phyloP scores from a whole-genome alignment of 1,140 invertebrate genomes.

The Conus betulinus region DNA sequence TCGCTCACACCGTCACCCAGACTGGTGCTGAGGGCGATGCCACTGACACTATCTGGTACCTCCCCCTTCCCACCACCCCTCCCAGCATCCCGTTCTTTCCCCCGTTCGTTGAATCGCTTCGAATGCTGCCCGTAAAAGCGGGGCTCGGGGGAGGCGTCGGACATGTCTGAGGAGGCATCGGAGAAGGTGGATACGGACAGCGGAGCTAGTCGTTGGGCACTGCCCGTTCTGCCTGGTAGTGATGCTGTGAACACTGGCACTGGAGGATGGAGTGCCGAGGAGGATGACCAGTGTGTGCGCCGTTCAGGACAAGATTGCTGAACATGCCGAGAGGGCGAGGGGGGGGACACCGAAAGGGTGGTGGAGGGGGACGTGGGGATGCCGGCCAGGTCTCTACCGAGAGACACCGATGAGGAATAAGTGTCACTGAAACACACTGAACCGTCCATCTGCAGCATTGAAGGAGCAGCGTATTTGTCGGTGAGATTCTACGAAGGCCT shows the following conservation, averaged over 20 bases:
- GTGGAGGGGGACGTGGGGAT: background rate
- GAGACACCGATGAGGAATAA: background rate
- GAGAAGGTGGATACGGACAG: constrained; percentile 38
- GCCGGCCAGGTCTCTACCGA: background rate
- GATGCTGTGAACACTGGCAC: background rate
- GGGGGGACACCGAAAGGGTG: background rate
- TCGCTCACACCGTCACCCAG: constrained; percentile 78
- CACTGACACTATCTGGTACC: constrained; percentile 7
- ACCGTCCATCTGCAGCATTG: constrained; percentile 39
- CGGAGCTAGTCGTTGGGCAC: background rate
- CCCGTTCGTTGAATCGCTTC: constrained; percentile 1
- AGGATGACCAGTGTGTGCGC: background rate
- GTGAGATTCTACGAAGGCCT: constrained; percentile 56
- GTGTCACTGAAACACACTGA: background rate
- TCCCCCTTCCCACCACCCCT: background rate
- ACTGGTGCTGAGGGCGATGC: constrained; percentile 27
- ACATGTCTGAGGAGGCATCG: constrained; percentile 51
- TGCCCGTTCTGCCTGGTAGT: background rate
- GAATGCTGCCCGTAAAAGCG: constrained; percentile 12
- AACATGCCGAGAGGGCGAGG: background rate
- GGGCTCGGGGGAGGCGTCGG: constrained; percentile 44
- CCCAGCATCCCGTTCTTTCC: background rate
- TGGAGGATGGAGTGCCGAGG: background rate
- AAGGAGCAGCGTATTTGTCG: constrained; percentile 64
- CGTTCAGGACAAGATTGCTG: background rate